These are phyloP conservation scores for Oncorhynchus kisutch DNA, from an alignment of 2,113 vertebrate species.

Conservation along the genomic window DNA sequence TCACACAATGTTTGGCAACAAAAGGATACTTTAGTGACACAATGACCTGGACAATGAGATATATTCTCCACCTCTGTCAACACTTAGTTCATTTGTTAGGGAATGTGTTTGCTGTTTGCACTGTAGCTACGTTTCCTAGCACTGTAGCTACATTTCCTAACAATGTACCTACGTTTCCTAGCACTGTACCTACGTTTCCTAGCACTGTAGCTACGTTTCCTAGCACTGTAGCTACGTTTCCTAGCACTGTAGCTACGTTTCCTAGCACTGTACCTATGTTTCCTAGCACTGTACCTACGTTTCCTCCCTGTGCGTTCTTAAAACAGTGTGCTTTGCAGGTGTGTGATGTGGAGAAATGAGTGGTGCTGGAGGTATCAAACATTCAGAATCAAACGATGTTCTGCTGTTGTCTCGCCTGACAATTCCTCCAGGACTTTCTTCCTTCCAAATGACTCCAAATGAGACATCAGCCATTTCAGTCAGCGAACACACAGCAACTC, in stretches of 20 bases:
- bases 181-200: no score
- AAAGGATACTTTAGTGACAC: constrained; percentile 20
- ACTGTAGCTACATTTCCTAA: no score
- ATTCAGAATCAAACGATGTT: constrained; percentile 43
- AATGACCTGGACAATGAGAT: constrained; percentile 17
- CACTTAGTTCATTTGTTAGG: background rate
- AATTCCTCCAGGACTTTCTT: constrained; percentile 32
- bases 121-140: no score
- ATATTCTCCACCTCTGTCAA: background rate
- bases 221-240: no score
- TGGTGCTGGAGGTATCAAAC: constrained; percentile 37
- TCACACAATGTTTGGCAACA: constrained; percentile 14
- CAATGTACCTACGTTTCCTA: no score
- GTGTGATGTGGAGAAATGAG: constrained; percentile 38
- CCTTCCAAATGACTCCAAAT: constrained; percentile 22
- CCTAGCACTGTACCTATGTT: no score
- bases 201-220: no score
- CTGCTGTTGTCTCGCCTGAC: constrained; percentile 14
- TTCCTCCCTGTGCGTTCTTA: constrained; percentile 6
- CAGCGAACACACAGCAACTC: background rate
- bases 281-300: no score
- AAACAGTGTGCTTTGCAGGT: constrained; percentile 23
- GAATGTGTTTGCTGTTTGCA: background rate
- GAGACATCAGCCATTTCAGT: constrained; percentile 45
- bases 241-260: no score